These are phyloP conservation scores for Cladorhizidae sp. DNA, from an alignment of 37 sponge, comb jelly and placozoan species.

Conservation along the genomic window DNA sequence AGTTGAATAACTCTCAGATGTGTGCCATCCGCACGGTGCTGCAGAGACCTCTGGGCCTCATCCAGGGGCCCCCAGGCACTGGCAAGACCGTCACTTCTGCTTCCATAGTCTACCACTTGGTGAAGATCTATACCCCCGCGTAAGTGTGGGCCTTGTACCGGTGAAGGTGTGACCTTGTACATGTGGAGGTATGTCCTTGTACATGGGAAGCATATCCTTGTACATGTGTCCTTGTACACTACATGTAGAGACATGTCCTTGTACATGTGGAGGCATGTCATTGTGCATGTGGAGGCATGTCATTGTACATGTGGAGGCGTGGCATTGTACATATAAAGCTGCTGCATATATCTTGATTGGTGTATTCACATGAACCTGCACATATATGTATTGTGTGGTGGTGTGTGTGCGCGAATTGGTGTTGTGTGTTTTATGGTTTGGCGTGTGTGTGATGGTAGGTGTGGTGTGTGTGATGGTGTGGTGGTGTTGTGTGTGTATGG, in stretches of 20 bases:
- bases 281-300: neutral
- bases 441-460: too few relatives aligned
- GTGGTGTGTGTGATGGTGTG: too few relatives aligned
- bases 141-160: slow-evolving; percentile 20
- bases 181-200: neutral
- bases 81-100: slow-evolving; percentile 99
- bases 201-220: too few relatives aligned
- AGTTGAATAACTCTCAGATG: slow-evolving; percentile 92
- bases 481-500: too few relatives aligned
- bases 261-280: neutral
- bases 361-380: too few relatives aligned
- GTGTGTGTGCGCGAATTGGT: neutral
- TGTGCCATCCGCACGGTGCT: slow-evolving; percentile 93
- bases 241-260: neutral
- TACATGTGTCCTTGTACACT: neutral
- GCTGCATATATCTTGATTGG: too few relatives aligned
- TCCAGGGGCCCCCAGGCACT: slow-evolving; percentile 96
- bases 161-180: neutral
- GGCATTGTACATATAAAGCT: neutral
- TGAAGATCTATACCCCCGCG: slow-evolving; percentile 56
- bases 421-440: neutral
- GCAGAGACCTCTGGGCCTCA: slow-evolving; percentile 92
- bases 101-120: slow-evolving; percentile 93
- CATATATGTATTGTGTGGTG: neutral
- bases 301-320: neutral